These are phyloP conservation scores for Psittacara wagleri DNA, from an alignment of 2,113 vertebrate species.

Conservation along the genomic window DNA sequence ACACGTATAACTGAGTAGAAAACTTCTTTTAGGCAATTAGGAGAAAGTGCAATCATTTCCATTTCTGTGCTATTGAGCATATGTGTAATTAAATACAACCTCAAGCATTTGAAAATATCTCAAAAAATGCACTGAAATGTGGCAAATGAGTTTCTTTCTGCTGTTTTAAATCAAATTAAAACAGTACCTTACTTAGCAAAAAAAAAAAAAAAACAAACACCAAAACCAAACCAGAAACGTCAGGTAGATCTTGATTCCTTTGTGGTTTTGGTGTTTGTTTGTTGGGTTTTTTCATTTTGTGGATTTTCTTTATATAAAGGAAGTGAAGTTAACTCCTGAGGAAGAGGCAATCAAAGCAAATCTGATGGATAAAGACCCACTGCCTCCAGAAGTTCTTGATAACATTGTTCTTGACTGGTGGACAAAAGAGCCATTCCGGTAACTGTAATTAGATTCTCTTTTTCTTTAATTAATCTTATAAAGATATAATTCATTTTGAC, in stretches of 20 bases:
- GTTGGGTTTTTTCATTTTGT: not conserved
- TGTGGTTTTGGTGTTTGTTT: rapidly evolving
- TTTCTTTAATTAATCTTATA: not conserved
- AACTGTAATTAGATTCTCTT: conserved; percentile 23
- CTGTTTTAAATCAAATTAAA: not conserved
- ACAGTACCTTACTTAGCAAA: not conserved
- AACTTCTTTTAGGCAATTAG: not conserved
- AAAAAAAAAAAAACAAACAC: not conserved
- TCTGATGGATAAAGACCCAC: conserved; percentile 71
- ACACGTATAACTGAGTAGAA: not conserved
- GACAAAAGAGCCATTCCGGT: conserved; percentile 90
- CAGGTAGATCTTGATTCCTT: not conserved
- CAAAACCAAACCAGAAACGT: not conserved
- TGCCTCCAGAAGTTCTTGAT: conserved; percentile 83
- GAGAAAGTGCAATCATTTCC: not conserved
- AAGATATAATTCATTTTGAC: not conserved
- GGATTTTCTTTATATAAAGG: conserved; percentile 35
- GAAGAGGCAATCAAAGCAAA: conserved; percentile 86
- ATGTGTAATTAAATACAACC: not conserved
- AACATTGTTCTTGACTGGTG: conserved; percentile 83
- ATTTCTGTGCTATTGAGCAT: not conserved
- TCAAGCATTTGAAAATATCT: not conserved
- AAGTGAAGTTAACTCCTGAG: conserved; percentile 79
- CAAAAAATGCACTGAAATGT: not conserved
- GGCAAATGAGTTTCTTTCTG: not conserved